Evolutionary conservation across 2,797 vertebrate genomes (phyloP).

Genomic region (Macropus fuliginosus): DNA sequence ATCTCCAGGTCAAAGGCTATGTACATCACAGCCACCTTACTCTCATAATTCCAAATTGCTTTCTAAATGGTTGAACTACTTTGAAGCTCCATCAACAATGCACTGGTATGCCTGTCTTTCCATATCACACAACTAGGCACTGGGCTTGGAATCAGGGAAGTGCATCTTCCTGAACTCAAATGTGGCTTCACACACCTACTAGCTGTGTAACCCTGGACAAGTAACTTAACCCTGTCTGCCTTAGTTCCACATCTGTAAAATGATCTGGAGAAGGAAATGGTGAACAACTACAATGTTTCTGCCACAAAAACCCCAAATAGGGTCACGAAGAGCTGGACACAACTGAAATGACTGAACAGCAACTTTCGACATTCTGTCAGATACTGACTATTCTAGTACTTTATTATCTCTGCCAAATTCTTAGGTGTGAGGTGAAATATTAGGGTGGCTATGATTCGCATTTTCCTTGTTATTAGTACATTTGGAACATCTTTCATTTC

Average conservation of each 20-base stretch:
- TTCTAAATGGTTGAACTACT: background rate
- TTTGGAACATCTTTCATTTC: background rate
- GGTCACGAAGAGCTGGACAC: background rate
- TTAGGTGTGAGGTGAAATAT: background rate
- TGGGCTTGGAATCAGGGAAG: too few relatives aligned
- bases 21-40: background rate
- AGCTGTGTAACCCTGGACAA: background rate
- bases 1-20: background rate
- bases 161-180: background rate
- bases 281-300: background rate
- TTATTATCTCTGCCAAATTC: background rate
- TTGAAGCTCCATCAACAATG: background rate
- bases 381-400: background rate
- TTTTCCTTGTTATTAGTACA: background rate
- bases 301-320: background rate
- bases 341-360: background rate
- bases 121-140: background rate
- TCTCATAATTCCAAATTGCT: background rate
- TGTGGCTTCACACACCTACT: background rate
- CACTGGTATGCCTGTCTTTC: background rate
- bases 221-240: background rate
- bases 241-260: background rate
- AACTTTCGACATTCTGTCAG: background rate
- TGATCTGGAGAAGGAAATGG: background rate
- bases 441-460: background rate